These are phyloP conservation scores for Stenopsyche tienmushanensis DNA, from an alignment of 1,140 invertebrate genomes.

Conservation along the genomic window DNA sequence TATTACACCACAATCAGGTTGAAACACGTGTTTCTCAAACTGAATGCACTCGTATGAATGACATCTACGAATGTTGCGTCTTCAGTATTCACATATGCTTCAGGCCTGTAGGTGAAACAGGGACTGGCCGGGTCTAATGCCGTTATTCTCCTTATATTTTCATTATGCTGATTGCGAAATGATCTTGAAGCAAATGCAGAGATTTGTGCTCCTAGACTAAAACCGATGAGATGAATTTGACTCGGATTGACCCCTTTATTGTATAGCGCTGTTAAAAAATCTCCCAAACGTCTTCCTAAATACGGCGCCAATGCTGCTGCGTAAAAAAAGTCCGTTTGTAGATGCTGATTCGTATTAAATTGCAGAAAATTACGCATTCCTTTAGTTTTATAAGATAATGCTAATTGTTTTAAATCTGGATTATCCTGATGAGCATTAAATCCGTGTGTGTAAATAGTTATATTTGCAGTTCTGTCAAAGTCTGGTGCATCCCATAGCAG, in stretches of 20 bases:
- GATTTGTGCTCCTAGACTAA: constrained; percentile 34
- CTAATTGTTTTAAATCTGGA: constrained; percentile 22
- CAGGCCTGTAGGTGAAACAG: constrained; percentile 20
- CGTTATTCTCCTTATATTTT: constrained; percentile 19
- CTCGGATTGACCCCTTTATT: constrained; percentile 10
- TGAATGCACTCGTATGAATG: constrained; percentile 33
- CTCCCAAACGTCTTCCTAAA: constrained; percentile 18
- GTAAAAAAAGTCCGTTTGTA: not conserved
- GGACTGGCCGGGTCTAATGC: constrained; percentile 33
- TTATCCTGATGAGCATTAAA: constrained; percentile 24
- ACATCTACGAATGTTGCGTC: constrained; percentile 34
- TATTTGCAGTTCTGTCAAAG: too few relatives aligned
- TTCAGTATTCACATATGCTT: not conserved
- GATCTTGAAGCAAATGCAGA: constrained; percentile 25
- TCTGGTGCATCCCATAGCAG: too few relatives aligned
- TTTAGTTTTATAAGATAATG: constrained; percentile 14
- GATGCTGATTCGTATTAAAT: constrained; percentile 17
- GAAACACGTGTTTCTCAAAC: constrained; percentile 16
- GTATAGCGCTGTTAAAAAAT: constrained; percentile 26
- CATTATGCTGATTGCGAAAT: constrained; percentile 5
- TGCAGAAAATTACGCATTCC: constrained; percentile 26
- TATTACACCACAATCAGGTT: constrained; percentile 24
- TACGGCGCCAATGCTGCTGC: constrained; percentile 14
- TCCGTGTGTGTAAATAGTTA: constrained; percentile 31
- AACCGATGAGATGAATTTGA: constrained; percentile 31